Conservation (phyloP, 2,888 invertebrate species). For the Girardia tigrina region DNA sequence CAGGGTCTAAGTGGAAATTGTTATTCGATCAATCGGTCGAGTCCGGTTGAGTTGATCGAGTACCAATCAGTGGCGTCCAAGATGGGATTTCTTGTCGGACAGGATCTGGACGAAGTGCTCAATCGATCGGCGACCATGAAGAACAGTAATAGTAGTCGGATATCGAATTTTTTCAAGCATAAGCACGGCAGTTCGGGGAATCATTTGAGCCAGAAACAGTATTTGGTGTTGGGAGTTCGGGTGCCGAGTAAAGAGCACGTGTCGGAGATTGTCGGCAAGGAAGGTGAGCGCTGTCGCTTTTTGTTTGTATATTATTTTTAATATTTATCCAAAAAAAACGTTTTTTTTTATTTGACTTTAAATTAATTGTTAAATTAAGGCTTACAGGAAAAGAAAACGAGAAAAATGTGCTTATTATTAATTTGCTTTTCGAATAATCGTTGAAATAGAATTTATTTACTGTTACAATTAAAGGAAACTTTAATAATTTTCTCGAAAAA, state of each 20-base stretch:
- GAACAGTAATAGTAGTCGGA: conserved; percentile 4
- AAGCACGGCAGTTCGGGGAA: not conserved
- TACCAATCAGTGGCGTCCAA: not conserved
- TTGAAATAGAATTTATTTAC: too few species aligned
- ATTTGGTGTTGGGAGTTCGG: conserved; percentile 24
- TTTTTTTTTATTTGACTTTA: too few species aligned
- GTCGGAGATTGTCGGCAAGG: conserved; percentile 28
- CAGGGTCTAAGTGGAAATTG: too few species aligned
- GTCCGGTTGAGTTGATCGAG: not conserved
- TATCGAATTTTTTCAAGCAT: conserved; percentile 19
- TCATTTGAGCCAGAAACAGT: conserved; percentile 9
- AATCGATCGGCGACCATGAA: conserved; percentile 2
- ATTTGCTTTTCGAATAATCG: too few species aligned
- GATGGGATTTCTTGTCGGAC: conserved; percentile 10
- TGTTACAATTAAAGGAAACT: too few species aligned
- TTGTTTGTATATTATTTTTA: not conserved
- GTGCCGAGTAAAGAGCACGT: conserved; percentile 28
- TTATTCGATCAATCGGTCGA: not conserved
- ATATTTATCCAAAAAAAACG: too few species aligned
- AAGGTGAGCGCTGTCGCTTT: not conserved
- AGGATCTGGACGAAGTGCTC: not conserved
- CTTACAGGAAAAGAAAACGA: too few species aligned
- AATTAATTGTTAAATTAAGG: too few species aligned
- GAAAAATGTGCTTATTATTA: too few species aligned
- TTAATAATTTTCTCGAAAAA: too few species aligned